These are phyloP conservation scores for Chondrilla cf. caribensis DNA, from an alignment of 37 sponge, comb jelly and placozoan genomes.

Conservation along the genomic window DNA sequence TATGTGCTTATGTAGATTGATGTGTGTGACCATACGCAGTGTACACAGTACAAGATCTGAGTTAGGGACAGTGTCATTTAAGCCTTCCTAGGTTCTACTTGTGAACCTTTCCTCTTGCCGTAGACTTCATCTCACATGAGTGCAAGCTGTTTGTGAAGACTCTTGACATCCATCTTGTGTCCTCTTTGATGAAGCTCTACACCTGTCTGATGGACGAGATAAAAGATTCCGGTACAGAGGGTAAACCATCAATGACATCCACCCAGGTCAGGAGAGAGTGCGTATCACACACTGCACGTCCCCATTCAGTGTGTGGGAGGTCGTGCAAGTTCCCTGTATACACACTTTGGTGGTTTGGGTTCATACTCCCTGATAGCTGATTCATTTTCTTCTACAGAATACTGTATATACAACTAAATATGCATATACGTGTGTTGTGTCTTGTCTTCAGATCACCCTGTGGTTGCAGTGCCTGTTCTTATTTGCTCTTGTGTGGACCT, in stretches of 20 bases:
- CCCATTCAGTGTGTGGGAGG: too few relatives aligned
- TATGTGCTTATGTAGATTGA: too few relatives aligned
- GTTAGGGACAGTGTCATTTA: too few relatives aligned
- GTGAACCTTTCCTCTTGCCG: too few relatives aligned
- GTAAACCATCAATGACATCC: constrained; percentile 27
- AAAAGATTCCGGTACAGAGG: constrained; percentile 27
- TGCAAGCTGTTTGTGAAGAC: constrained; percentile 85
- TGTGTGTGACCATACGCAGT: too few relatives aligned
- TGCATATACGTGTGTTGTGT: not conserved
- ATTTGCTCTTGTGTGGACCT: constrained; percentile 92
- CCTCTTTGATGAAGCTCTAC: constrained; percentile 74
- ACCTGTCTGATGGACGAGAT: constrained; percentile 79
- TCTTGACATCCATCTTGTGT: constrained; percentile 71
- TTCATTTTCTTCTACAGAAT: too few relatives aligned
- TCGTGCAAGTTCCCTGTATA: too few relatives aligned
- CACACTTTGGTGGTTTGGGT: too few relatives aligned
- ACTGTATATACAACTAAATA: not conserved
- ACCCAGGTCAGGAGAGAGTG: constrained; percentile 31
- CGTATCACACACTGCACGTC: too few relatives aligned
- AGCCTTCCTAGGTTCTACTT: too few relatives aligned
- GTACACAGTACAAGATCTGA: too few relatives aligned
- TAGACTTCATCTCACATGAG: constrained; percentile 80
- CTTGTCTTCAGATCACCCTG: constrained; percentile 38
- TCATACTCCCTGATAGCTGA: too few relatives aligned
- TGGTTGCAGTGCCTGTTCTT: constrained; percentile 87